Conservation (phyloP, 2,888 invertebrate genomes). For the Nomada ruficornis region DNA sequence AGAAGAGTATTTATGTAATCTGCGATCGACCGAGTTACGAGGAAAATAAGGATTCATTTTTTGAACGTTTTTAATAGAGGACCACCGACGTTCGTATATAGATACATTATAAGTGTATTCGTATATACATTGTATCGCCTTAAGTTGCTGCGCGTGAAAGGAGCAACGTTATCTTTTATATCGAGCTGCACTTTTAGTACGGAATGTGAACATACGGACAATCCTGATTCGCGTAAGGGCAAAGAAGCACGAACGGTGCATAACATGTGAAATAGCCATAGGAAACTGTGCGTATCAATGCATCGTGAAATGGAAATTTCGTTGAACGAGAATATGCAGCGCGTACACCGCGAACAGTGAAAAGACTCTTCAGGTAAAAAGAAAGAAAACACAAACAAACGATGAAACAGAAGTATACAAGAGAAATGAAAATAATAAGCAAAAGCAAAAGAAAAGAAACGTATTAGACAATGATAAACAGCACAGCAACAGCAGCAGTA, state of each 20-base stretch:
- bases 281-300: constrained; percentile 19
- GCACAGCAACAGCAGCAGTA: constrained; percentile 25
- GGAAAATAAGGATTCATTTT: constrained; percentile 53
- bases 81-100: constrained; percentile 62
- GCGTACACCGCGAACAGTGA: background rate
- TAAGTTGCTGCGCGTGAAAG: constrained; percentile 53
- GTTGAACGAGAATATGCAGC: background rate
- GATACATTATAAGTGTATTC: constrained; percentile 54
- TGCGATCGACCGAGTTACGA: constrained; percentile 41
- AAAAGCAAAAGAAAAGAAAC: background rate
- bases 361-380: background rate
- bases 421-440: background rate
- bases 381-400: background rate
- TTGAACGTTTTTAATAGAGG: constrained; percentile 62
- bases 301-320: constrained; percentile 5
- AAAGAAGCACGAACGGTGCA: constrained; percentile 12
- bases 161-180: constrained; percentile 64
- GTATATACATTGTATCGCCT: constrained; percentile 51
- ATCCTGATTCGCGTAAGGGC: constrained; percentile 46
- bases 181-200: constrained; percentile 63
- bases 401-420: background rate
- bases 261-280: constrained; percentile 17
- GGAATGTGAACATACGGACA: constrained; percentile 57
- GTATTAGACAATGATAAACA: background rate
- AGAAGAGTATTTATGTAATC: constrained; percentile 20